Percentiles rank a stretch among this genome's conserved stretches.
phyloP scores from a whole-genome alignment of 2,888 invertebrate species.

The Cistogaster globosa region DNA sequence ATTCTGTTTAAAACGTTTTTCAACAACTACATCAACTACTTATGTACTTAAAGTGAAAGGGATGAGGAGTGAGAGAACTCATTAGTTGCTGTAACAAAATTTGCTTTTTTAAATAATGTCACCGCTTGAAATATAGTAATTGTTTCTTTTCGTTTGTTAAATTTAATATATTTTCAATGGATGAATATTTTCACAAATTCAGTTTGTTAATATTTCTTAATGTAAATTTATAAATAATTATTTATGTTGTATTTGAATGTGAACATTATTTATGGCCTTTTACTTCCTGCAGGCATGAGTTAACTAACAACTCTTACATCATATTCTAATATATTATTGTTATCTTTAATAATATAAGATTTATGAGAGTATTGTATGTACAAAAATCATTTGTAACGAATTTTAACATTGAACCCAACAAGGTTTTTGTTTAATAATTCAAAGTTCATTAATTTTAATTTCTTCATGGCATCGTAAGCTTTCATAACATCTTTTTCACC shows the following conservation, averaged over 20 bases:
- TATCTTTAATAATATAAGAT: constrained; percentile 62
- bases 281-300: constrained; percentile 54
- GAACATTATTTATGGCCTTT: constrained; percentile 60
- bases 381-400: constrained; percentile 47
- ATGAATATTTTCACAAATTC: constrained; percentile 36
- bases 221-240: constrained; percentile 35
- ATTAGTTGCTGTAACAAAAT: constrained; percentile 33
- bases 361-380: constrained; percentile 57
- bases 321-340: constrained; percentile 44
- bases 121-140: constrained; percentile 39
- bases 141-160: constrained; percentile 42
- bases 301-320: constrained; percentile 5
- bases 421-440: neutral
- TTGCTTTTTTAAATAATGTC: constrained; percentile 35
- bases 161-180: constrained; percentile 3
- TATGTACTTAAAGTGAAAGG: neutral
- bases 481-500: too few relatives aligned
- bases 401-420: neutral
- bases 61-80: constrained; percentile 16
- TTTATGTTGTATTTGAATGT: constrained; percentile 28
- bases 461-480: too few relatives aligned
- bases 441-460: neutral
- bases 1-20: constrained; percentile 29
- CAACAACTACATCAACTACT: constrained; percentile 25
- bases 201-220: constrained; percentile 20